Evolutionary conservation across 2,113 vertebrate species (phyloP).

Genomic region (Hyaena hyaena): DNA sequence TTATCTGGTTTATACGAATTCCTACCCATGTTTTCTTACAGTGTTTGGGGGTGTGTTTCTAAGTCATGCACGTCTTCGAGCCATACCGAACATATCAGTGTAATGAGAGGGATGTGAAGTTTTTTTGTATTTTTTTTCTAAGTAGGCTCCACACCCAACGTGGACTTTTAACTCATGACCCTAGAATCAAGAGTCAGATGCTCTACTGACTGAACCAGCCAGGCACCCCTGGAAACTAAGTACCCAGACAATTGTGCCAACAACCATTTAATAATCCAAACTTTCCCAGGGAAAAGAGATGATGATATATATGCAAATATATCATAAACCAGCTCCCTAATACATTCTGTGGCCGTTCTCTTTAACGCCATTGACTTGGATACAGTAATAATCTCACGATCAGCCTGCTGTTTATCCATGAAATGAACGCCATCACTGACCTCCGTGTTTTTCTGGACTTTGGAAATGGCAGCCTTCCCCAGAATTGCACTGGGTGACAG

Average conservation of each 20-base stretch:
- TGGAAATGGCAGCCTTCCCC: not conserved
- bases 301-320: too few relatives aligned
- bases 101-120: not conserved
- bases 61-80: not conserved
- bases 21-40: not conserved
- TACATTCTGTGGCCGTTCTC: not conserved
- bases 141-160: too few relatives aligned
- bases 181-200: too few relatives aligned
- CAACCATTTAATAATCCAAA: not conserved
- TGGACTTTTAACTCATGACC: too few relatives aligned
- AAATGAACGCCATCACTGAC: not conserved
- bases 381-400: not conserved
- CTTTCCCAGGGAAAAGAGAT: too few relatives aligned
- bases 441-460: not conserved
- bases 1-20: not conserved
- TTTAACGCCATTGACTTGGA: not conserved
- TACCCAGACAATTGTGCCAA: not conserved
- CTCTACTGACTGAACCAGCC: too few relatives aligned
- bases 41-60: not conserved
- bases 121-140: not conserved
- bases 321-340: not conserved
- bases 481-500: too few relatives aligned
- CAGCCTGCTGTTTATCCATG: too few relatives aligned
- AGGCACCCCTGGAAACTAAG: not conserved
- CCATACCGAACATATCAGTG: not conserved